Evolutionary conservation across 2,113 vertebrate genomes (phyloP).

Genomic region (Piliocolobus tephrosceles): DNA sequence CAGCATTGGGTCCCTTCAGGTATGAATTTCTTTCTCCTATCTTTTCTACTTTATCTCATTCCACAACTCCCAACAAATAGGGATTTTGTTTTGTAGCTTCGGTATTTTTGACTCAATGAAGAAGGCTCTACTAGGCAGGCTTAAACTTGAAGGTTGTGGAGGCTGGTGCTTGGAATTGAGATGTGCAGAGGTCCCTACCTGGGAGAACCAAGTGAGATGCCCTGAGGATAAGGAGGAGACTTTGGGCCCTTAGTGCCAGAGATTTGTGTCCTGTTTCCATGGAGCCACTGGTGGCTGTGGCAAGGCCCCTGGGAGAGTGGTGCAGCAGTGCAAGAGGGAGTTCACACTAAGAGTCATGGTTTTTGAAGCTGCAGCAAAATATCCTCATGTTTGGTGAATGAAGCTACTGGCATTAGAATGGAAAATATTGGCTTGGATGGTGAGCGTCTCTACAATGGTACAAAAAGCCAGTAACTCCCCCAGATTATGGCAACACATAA

Average conservation of each 20-base stretch:
- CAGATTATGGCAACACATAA: not conserved
- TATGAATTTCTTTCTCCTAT: not conserved
- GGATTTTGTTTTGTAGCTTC: not conserved
- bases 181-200: not conserved
- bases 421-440: not conserved
- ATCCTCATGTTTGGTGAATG: not conserved
- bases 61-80: not conserved
- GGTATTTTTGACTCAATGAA: not conserved
- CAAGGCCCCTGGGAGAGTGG: not conserved
- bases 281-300: not conserved
- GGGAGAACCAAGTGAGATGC: not conserved
- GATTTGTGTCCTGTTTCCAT: not conserved
- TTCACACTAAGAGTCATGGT: not conserved
- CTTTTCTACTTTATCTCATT: not conserved
- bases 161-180: not conserved
- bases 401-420: not conserved
- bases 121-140: not conserved
- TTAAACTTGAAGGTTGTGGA: not conserved
- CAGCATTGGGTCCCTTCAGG: not conserved
- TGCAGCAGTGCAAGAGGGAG: not conserved
- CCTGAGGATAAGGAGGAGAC: not conserved
- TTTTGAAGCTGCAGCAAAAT: not conserved
- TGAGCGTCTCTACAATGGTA: not conserved
- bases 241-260: not conserved
- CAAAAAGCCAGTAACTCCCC: not conserved